phyloP scores from a whole-genome alignment of 2,797 vertebrate species.

The Morelia viridis region DNA sequence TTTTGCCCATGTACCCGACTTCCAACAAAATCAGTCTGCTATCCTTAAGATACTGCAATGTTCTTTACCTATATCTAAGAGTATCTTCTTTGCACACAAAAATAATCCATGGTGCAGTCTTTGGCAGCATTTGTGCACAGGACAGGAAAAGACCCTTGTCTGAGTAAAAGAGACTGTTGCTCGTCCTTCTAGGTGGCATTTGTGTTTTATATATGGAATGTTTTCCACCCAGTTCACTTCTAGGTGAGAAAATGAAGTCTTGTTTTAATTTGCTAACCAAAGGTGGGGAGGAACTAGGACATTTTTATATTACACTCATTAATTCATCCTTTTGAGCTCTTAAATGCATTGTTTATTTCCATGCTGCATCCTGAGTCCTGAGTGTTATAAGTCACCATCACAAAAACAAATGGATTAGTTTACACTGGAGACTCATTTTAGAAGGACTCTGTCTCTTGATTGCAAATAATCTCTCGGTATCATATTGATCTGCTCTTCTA shows the following conservation, averaged over 20 bases:
- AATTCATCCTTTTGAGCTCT: constrained; percentile 62
- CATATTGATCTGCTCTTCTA: constrained; percentile 44
- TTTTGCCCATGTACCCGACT: too few relatives aligned
- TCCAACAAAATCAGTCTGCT: background rate
- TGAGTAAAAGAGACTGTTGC: background rate
- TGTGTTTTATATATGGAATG: background rate
- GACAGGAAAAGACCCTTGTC: background rate
- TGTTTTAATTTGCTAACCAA: constrained; percentile 69
- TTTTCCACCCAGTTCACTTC: constrained; percentile 6
- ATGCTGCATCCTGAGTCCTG: constrained; percentile 63
- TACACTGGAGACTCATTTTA: constrained; percentile 57
- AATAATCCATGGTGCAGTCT: background rate
- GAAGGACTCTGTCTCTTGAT: constrained; percentile 19
- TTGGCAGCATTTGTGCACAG: background rate
- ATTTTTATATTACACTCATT: constrained; percentile 64
- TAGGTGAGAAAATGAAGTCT: constrained; percentile 68
- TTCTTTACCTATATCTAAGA: background rate
- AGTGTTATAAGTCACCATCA: constrained; percentile 60
- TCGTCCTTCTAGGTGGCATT: background rate
- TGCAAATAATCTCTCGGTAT: constrained; percentile 44
- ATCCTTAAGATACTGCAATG: background rate
- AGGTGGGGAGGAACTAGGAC: constrained; percentile 38
- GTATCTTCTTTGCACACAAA: too few relatives aligned
- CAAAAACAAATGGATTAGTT: constrained; percentile 64
- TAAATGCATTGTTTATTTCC: constrained; percentile 69